Evolutionary conservation across 2,888 invertebrate genomes (phyloP).

Genomic region (Apamea crenata): DNA sequence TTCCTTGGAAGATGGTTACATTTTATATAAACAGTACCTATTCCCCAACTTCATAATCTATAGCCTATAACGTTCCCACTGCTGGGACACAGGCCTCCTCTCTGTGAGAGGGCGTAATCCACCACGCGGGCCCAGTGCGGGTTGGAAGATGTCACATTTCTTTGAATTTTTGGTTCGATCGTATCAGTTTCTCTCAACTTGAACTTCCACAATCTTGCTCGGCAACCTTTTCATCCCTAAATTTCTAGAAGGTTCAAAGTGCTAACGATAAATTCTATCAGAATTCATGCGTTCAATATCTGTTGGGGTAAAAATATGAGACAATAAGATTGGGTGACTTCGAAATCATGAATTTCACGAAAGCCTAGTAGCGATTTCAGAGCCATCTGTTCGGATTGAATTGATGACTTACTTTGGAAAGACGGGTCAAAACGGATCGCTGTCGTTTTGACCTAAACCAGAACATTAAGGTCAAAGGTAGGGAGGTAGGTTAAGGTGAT

Average conservation of each 20-base stretch:
- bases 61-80: no score
- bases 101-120: not conserved
- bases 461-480: not conserved
- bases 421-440: not conserved
- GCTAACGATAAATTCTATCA: slow-evolving; percentile 76
- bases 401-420: slow-evolving; percentile 35
- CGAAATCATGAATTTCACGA: slow-evolving; percentile 55
- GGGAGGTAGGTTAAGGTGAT: no score
- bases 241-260: slow-evolving; percentile 61
- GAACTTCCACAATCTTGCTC: slow-evolving; percentile 1
- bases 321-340: slow-evolving; percentile 72
- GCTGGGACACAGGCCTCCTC: not conserved
- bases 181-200: not conserved
- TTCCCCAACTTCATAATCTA: not conserved
- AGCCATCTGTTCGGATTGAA: slow-evolving; percentile 31
- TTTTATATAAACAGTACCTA: no score
- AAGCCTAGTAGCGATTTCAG: slow-evolving; percentile 26
- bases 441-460: not conserved
- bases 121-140: not conserved
- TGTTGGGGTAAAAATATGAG: slow-evolving; percentile 76
- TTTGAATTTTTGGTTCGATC: not conserved
- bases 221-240: slow-evolving; percentile 34
- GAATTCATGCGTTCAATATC: slow-evolving; percentile 78
- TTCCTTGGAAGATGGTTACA: no score
- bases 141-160: not conserved